Conservation (phyloP, 2,113 vertebrate genomes). For the Tenebrosternarchus preto region DNA sequence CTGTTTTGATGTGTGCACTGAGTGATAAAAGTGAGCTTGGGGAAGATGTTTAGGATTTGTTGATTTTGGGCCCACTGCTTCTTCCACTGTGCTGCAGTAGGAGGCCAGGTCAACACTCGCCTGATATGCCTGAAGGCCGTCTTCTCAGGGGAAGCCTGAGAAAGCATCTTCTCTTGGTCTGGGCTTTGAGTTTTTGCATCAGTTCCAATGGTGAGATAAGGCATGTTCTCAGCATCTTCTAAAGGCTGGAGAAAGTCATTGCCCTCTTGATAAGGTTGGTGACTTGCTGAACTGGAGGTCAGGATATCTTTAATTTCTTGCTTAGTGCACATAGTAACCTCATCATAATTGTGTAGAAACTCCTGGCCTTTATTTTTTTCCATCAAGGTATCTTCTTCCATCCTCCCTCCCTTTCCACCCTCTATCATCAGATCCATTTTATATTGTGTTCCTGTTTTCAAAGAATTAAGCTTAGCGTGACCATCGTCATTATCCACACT, state of each 20-base stretch:
- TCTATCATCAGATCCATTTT: background rate
- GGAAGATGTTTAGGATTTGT: conserved; percentile 34
- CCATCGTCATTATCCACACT: background rate
- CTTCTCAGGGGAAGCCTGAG: background rate
- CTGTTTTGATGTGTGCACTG: conserved; percentile 29
- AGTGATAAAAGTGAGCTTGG: conserved; percentile 33
- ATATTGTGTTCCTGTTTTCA: background rate
- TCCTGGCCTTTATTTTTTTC: background rate
- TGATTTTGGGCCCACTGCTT: conserved; percentile 50
- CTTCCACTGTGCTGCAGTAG: conserved; percentile 64
- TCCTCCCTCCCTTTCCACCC: background rate
- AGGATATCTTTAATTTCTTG: background rate
- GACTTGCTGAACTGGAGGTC: background rate
- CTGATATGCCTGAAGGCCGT: conserved; percentile 42
- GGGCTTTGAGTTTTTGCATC: conserved; percentile 41
- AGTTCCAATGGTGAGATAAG: conserved; percentile 71
- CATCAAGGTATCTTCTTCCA: background rate
- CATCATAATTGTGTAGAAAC: background rate
- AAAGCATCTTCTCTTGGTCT: conserved; percentile 7
- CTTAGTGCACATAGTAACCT: background rate
- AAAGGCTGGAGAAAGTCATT: background rate
- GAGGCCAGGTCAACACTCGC: conserved; percentile 73
- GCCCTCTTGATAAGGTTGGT: background rate
- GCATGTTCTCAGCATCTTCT: conserved; percentile 49
- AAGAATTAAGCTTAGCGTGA: background rate